Conservation (phyloP, 2,113 vertebrate genomes). For the Hydropotes inermis region DNA sequence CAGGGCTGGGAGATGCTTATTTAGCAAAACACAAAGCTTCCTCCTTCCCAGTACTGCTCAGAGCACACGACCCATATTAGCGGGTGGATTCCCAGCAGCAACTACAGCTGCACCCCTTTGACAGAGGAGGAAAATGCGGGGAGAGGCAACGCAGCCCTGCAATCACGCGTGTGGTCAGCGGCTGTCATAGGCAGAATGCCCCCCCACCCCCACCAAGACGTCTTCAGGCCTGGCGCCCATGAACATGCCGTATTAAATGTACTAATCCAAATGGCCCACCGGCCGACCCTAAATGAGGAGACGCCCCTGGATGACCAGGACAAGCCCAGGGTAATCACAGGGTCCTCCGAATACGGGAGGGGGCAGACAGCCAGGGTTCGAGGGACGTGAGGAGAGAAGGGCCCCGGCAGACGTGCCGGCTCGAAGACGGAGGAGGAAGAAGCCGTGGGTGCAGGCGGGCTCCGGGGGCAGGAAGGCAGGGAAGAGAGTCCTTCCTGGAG, state of each 20-base stretch:
- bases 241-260: accelerated
- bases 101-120: neutral
- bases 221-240: neutral
- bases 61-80: neutral
- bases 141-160: neutral
- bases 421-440: neutral
- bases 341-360: neutral
- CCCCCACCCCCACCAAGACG: accelerated
- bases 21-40: neutral
- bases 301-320: neutral
- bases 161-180: neutral
- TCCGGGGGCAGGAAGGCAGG: neutral
- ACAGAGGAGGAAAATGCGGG: neutral
- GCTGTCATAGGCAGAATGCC: neutral
- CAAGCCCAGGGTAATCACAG: neutral
- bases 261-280: neutral
- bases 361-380: neutral
- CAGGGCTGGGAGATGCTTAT: neutral
- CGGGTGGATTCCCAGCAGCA: no score
- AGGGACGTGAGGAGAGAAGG: neutral
- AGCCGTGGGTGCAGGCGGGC: accelerated
- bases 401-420: accelerated
- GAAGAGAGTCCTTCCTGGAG: neutral
- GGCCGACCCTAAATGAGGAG: neutral
- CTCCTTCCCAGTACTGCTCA: neutral